Base-by-base conservation (phyloP, 2,797 vertebrate genomes). In the Prionace glauca region DNA sequence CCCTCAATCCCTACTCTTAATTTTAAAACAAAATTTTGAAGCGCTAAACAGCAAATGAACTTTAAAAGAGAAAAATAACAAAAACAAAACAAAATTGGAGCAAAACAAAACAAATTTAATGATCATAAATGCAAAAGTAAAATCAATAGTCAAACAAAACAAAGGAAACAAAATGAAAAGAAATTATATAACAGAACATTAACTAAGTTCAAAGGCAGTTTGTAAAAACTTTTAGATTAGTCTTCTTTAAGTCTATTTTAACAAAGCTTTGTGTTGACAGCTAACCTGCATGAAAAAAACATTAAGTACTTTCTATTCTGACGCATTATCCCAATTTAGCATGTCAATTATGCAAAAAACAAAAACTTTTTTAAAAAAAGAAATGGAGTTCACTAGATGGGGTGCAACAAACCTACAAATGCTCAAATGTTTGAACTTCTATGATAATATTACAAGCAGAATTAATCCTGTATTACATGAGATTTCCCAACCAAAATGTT, bases 101-200 rank as follows among this genome's bases (percentile, higher is more conserved):
- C 98, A 98, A 99, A 99, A 99, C 97, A 97, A 99, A 99, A 99
- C 98, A 99, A 99, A 99, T 99, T 99, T 99, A 99, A 99, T 99
- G 98, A 98, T 99, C 98, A 97, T 98, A 98, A 98, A 98, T 98
- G 98, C 98, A 98, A 98, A 98, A 98, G 97, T 98, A 98, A 99
- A 99, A 99, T 97, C 97, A 98, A 98, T 94, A 50, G 93, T 95
- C 97, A 98, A 98, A 98, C 97, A 98, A 98, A 99, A 98, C 95
- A 96, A 97, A 97, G 50, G 79, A 86, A 94, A 96, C 97, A 98
- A 98, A 98, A 97, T 97, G 97, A 98, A 98, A 98, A 96, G 97
- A 98, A 98, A 97, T 98, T 98, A 97, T 98, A 98, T 97, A 97
- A 97, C 97, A 97, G 97, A 98, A 98, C 97, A 98, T 98, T 97